phyloP scores from a whole-genome alignment of 2,113 vertebrate species.

The Piprites chloris region DNA sequence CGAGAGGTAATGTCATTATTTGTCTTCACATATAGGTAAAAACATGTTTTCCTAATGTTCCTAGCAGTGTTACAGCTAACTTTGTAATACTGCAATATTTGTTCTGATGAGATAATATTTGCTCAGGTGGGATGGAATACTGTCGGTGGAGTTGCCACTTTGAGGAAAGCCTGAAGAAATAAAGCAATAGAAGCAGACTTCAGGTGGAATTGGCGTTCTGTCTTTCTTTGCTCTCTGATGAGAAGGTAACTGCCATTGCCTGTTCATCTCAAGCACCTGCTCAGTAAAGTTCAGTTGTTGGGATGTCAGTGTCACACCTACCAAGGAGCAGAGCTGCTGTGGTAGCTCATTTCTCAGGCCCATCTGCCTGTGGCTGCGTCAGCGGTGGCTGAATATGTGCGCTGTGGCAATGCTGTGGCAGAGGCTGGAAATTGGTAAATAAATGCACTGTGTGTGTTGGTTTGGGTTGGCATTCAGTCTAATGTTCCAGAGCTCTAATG shows the following conservation, averaged over 20 bases:
- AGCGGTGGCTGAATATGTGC: constrained; percentile 12
- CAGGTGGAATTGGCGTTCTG: background rate
- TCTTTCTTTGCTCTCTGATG: background rate
- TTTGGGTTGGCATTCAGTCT: constrained; percentile 24
- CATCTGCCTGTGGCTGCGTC: constrained; percentile 27
- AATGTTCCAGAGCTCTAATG: constrained; percentile 25
- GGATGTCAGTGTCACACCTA: background rate
- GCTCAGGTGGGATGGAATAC: background rate
- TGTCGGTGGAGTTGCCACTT: background rate
- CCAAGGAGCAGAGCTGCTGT: background rate
- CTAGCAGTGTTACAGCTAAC: background rate
- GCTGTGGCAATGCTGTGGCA: constrained; percentile 30
- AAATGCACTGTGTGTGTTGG: background rate
- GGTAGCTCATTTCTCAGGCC: background rate
- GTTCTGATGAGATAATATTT: background rate
- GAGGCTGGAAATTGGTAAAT: constrained; percentile 53
- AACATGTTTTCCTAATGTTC: background rate
- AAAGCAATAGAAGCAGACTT: background rate
- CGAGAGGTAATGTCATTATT: background rate
- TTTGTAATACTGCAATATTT: background rate
- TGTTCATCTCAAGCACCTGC: constrained; percentile 20
- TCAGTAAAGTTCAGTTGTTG: constrained; percentile 32
- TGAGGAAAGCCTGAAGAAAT: background rate
- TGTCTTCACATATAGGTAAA: background rate
- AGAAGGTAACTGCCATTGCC: background rate